Percentiles rank a stretch among this genome's conserved stretches.
Evolutionary conservation across 2,797 vertebrate genomes (phyloP).

Genomic region (Taeniopygia guttata): DNA sequence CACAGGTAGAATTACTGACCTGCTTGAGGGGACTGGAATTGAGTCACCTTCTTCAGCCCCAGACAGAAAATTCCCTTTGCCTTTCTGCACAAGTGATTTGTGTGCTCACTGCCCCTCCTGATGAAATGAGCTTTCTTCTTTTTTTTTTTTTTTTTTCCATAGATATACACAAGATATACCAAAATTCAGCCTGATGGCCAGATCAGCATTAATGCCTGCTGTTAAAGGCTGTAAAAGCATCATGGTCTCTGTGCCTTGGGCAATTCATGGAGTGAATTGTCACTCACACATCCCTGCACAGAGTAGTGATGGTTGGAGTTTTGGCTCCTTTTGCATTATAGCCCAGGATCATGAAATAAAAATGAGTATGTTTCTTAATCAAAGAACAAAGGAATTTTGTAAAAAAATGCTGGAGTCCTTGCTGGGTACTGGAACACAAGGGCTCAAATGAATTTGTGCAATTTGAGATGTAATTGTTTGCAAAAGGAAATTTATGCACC

Average conservation of each 20-base stretch:
- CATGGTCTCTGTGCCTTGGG: background rate
- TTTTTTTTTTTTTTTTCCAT: background rate
- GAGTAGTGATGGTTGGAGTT: background rate
- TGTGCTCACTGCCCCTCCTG: background rate
- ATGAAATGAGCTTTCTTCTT: background rate
- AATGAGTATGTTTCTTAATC: constrained; percentile 63
- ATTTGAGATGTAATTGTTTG: background rate
- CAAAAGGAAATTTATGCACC: background rate
- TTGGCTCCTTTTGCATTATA: constrained; percentile 29
- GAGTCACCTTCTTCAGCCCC: background rate
- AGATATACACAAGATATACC: background rate
- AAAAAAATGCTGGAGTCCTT: background rate
- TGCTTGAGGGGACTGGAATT: background rate
- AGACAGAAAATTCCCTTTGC: background rate
- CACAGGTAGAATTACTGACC: background rate
- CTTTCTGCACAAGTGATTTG: background rate
- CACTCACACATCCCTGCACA: background rate
- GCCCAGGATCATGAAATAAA: constrained; percentile 56
- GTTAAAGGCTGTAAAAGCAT: background rate
- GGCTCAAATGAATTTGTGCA: background rate
- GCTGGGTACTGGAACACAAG: background rate
- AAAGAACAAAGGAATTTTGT: constrained; percentile 57
- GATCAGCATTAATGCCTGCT: background rate
- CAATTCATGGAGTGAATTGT: background rate
- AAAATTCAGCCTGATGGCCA: background rate